phyloP scores from a whole-genome alignment of 1,140 invertebrate genomes.

The Mactra quadrangularis region DNA sequence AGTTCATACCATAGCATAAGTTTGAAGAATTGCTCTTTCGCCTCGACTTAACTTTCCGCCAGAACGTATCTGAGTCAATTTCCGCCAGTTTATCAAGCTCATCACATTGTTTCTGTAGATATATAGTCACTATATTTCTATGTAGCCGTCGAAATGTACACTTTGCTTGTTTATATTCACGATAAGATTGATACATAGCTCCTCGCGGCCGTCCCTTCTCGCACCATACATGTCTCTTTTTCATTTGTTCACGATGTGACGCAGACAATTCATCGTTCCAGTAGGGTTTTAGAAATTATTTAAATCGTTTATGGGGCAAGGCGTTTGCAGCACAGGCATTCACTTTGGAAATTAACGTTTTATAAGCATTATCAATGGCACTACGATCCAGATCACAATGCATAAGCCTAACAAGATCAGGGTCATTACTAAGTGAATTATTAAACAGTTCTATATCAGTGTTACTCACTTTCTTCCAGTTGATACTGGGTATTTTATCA shows the following conservation, averaged over 20 bases:
- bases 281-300: constrained; percentile 7
- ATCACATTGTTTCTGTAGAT: background rate
- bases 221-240: background rate
- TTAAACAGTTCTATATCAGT: background rate
- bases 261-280: constrained; percentile 1
- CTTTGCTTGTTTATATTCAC: background rate
- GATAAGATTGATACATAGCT: too few relatives aligned
- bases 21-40: background rate
- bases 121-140: constrained; percentile 22
- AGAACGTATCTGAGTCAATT: constrained; percentile 19
- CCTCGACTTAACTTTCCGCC: too few relatives aligned
- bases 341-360: background rate
- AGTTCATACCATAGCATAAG: background rate
- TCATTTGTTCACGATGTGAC: background rate
- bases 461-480: background rate
- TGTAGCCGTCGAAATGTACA: too few relatives aligned
- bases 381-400: too few relatives aligned
- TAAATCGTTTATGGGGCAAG: background rate
- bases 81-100: constrained; percentile 1
- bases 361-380: background rate
- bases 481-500: too few relatives aligned
- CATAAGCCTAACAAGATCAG: too few relatives aligned
- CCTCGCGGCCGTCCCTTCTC: background rate
- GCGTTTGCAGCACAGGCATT: background rate
- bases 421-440: background rate